Percentiles rank a stretch among this genome's conserved stretches.
These are phyloP conservation scores for Takifugu flavidus DNA, from an alignment of 2,113 vertebrate species.

Conservation along the genomic window DNA sequence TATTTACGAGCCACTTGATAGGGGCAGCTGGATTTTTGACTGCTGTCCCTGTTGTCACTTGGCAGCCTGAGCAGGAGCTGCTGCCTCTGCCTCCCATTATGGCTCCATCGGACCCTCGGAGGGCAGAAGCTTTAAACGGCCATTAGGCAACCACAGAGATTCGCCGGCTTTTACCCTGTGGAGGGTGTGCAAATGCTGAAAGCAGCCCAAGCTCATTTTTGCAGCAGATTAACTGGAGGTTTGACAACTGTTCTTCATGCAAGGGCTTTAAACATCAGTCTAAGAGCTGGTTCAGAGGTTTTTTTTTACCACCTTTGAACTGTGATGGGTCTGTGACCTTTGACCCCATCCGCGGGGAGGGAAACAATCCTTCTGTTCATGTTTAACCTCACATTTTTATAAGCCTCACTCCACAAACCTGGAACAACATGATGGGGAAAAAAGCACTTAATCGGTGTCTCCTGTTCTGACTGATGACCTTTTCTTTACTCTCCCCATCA, in stretches of 20 bases:
- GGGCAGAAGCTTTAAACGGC: slow-evolving; percentile 34
- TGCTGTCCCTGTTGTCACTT: slow-evolving; percentile 51
- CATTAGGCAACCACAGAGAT: slow-evolving; percentile 36
- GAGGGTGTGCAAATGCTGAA: neutral
- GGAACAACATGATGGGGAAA: neutral
- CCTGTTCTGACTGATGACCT: slow-evolving; percentile 25
- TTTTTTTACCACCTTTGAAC: slow-evolving; percentile 33
- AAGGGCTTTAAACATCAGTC: neutral
- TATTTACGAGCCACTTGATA: slow-evolving; percentile 77
- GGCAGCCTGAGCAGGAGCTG: slow-evolving; percentile 27
- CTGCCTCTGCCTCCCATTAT: slow-evolving; percentile 32
- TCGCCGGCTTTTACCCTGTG: neutral
- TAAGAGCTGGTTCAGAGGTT: slow-evolving; percentile 2
- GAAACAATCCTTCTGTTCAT: slow-evolving; percentile 28
- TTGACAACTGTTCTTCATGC: too few species aligned
- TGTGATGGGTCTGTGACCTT: slow-evolving; percentile 14
- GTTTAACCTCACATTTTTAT: slow-evolving; percentile 20
- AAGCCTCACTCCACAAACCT: neutral
- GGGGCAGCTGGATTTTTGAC: slow-evolving; percentile 50
- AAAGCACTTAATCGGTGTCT: neutral
- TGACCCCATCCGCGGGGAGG: slow-evolving; percentile 19
- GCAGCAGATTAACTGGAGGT: too few species aligned
- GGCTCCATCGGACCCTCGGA: slow-evolving; percentile 23
- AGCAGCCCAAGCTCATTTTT: too few species aligned
- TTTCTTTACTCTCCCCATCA: slow-evolving; percentile 52